phyloP scores from a whole-genome alignment of 2,113 vertebrate species.

The Marcusenius ussheri region DNA sequence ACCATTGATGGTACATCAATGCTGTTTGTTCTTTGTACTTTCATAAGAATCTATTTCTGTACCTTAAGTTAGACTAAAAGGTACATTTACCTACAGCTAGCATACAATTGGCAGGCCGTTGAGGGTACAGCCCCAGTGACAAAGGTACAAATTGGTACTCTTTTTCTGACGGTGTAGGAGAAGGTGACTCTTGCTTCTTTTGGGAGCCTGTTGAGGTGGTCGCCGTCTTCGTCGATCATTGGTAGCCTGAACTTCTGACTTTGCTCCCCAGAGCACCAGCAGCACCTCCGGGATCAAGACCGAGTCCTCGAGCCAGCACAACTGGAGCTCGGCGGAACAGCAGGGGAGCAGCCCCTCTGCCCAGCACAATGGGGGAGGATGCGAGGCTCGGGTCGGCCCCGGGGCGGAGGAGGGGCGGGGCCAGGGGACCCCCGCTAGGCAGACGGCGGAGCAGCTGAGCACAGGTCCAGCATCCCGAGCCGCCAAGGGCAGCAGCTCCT shows the following conservation, averaged over 20 bases:
- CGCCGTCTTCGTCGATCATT: neutral
- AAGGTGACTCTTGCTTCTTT: neutral
- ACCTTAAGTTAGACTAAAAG: no score
- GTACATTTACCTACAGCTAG: no score
- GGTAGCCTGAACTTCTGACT: neutral
- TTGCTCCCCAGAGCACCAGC: slow-evolving; percentile 59
- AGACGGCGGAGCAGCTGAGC: slow-evolving; percentile 71
- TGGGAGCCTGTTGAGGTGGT: neutral
- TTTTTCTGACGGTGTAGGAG: no score
- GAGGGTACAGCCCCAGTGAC: no score
- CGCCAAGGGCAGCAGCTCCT: slow-evolving; percentile 83
- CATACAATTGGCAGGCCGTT: no score
- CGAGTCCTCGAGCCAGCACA: slow-evolving; percentile 46
- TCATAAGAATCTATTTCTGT: no score
- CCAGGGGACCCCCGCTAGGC: slow-evolving; percentile 52
- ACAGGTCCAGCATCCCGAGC: slow-evolving; percentile 93
- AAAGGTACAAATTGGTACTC: no score
- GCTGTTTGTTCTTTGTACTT: no score
- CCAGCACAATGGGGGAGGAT: slow-evolving; percentile 53
- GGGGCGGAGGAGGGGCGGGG: slow-evolving; percentile 38
- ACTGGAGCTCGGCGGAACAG: slow-evolving; percentile 43
- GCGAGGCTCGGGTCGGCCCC: slow-evolving; percentile 47
- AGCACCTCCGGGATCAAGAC: slow-evolving; percentile 52
- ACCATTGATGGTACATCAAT: no score
- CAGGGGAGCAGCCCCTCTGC: slow-evolving; percentile 48